Evolutionary conservation across 1,140 invertebrate genomes (phyloP).

Genomic region (Subanguina moxae): DNA sequence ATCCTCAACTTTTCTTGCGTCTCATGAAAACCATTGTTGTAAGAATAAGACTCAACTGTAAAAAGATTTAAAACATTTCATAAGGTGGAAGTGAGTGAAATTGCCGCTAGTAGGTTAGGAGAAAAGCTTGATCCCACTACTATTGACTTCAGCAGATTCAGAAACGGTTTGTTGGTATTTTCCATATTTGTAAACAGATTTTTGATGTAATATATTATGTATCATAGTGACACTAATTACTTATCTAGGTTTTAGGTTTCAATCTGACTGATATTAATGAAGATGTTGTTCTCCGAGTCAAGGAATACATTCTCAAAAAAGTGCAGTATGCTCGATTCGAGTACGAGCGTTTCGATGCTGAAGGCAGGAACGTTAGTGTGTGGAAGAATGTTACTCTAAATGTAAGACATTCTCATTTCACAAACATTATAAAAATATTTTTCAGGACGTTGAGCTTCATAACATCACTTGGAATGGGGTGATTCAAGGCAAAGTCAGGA

Average conservation of each 20-base stretch:
- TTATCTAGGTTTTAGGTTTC: conserved; percentile 38
- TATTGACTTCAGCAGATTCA: conserved; percentile 41
- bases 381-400: conserved; percentile 35
- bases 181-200: too few species aligned
- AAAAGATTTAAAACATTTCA: too few species aligned
- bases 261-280: conserved; percentile 44
- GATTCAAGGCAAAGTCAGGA: conserved; percentile 36
- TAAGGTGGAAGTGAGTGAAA: conserved; percentile 30
- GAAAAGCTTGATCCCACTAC: conserved; percentile 44
- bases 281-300: conserved; percentile 32
- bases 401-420: conserved; percentile 11
- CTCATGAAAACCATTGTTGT: conserved; percentile 37
- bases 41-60: too few species aligned
- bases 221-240: conserved; percentile 12
- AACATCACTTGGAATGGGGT: conserved; percentile 50
- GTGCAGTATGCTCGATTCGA: conserved; percentile 16
- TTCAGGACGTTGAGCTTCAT: conserved; percentile 42
- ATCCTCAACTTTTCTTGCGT: conserved; percentile 43
- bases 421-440: neutral
- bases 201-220: too few species aligned
- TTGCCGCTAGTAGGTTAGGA: conserved; percentile 37
- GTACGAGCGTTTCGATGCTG: conserved; percentile 27
- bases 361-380: conserved; percentile 36
- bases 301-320: conserved; percentile 36
- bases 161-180: too few species aligned